These are phyloP conservation scores for Hyppa rectilinea DNA, from an alignment of 2,888 invertebrate genomes.

Conservation along the genomic window DNA sequence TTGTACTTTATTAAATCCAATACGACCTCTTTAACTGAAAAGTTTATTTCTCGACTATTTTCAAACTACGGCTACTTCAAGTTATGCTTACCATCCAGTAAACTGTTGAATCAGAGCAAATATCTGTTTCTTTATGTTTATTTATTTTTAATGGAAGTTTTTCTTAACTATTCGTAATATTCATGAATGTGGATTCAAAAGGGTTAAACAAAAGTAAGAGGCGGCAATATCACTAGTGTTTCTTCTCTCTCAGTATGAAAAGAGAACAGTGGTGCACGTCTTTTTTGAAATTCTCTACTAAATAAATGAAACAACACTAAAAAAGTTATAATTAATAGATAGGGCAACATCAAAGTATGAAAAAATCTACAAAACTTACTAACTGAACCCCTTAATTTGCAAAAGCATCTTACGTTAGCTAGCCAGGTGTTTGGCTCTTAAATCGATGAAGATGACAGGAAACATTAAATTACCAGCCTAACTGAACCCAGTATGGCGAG, in stretches of 20 bases:
- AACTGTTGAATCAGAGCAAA: constrained; percentile 52
- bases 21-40: constrained; percentile 32
- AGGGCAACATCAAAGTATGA: background rate
- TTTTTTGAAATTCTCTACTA: background rate
- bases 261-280: background rate
- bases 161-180: constrained; percentile 13
- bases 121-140: constrained; percentile 38
- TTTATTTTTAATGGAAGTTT: constrained; percentile 39
- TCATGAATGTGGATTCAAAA: background rate
- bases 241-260: background rate
- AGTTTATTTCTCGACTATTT: constrained; percentile 53
- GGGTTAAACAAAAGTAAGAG: background rate
- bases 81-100: constrained; percentile 46
- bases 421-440: background rate
- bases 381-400: too few relatives aligned
- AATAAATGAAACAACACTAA: background rate
- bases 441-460: background rate
- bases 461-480: background rate
- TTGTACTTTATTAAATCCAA: constrained; percentile 36
- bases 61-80: constrained; percentile 39
- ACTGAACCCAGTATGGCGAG: background rate
- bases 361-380: background rate
- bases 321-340: background rate
- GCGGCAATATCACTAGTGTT: background rate
- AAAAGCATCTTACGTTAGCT: too few relatives aligned